phyloP scores from a whole-genome alignment of 2,113 vertebrate genomes.

The Clarias gariepinus region DNA sequence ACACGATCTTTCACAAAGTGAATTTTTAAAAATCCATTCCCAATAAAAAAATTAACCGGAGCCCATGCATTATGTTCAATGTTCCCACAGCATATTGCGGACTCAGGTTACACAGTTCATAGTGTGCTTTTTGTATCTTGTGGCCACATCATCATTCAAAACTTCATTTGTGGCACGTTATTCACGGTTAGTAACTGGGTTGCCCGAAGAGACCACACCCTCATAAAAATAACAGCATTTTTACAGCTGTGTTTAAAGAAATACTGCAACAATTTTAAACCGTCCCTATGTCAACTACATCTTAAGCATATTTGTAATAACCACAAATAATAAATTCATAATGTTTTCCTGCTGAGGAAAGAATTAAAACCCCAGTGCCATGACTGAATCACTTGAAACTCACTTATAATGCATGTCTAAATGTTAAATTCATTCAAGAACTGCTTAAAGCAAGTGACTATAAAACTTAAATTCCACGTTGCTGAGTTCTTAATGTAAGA shows the following conservation, averaged over 20 bases:
- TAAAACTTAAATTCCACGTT: not conserved
- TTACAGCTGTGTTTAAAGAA: constrained; percentile 5
- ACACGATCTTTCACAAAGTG: not conserved
- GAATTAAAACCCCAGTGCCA: not conserved
- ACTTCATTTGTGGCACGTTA: not conserved
- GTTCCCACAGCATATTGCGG: not conserved
- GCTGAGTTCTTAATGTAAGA: not conserved
- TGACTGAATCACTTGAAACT: not conserved
- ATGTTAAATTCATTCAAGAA: not conserved
- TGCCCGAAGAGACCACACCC: not conserved
- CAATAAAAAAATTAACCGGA: not conserved
- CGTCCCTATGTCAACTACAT: not conserved
- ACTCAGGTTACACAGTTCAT: not conserved
- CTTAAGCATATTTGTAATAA: not conserved
- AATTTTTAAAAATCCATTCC: not conserved
- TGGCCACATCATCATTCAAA: not conserved
- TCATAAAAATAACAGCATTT: not conserved
- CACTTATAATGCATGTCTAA: not conserved
- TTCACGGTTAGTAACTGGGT: not conserved
- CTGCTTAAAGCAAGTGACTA: not conserved
- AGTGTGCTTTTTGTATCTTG: not conserved
- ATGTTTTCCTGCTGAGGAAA: constrained; percentile 17
- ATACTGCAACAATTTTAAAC: not conserved
- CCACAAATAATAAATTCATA: not conserved
- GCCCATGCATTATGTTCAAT: not conserved